These are phyloP conservation scores for Sepiola atlantica DNA, from an alignment of 2,888 invertebrate species.

Conservation along the genomic window DNA sequence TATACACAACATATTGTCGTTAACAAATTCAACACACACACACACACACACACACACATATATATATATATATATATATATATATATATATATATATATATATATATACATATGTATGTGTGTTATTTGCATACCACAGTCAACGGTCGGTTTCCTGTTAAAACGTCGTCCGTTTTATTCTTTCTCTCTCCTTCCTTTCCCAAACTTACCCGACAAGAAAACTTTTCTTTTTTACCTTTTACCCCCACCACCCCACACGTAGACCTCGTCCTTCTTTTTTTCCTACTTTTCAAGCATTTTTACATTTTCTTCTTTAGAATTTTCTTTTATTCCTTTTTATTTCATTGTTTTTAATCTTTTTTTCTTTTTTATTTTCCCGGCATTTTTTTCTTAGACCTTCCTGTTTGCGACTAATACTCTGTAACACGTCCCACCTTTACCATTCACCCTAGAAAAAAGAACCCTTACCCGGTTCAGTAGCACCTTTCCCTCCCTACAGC, in stretches of 20 bases:
- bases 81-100: slow-evolving; percentile 43
- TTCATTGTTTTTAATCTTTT: no score
- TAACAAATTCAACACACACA: background rate
- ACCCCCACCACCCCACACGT: no score
- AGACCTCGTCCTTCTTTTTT: no score
- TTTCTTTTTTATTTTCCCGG: background rate
- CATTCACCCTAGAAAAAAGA: background rate
- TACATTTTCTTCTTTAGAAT: no score
- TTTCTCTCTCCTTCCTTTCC: background rate
- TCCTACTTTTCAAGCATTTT: no score
- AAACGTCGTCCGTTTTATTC: background rate
- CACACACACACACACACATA: background rate
- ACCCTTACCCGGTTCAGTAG: background rate
- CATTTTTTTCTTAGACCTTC: background rate
- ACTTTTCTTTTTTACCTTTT: no score
- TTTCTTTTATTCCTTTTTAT: no score
- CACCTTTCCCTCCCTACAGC: no score
- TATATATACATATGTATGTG: slow-evolving; percentile 36
- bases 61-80: slow-evolving; percentile 32
- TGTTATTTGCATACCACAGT: background rate
- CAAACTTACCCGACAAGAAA: no score
- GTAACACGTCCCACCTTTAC: background rate
- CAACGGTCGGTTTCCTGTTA: background rate
- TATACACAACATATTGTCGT: no score
- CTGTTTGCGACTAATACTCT: background rate